Base-by-base conservation (phyloP, 2,888 invertebrate genomes). In the Ptycholaimellus sp. region DNA sequence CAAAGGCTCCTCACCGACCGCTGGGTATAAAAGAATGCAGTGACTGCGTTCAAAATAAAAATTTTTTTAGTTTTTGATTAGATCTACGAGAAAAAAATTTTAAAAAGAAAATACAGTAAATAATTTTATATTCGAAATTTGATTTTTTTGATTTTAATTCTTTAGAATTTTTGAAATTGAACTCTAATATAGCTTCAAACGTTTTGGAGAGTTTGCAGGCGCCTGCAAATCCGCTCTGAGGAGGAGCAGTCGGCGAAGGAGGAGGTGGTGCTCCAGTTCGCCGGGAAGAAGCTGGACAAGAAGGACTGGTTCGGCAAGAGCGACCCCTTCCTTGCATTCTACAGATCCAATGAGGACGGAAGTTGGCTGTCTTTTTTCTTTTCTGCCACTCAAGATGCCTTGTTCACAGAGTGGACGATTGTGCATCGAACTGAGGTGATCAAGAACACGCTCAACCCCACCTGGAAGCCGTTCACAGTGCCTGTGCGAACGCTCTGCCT, bases 391-490 rank as follows among this genome's bases (percentile, higher is more conserved):
- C 13, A 33, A 32, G n/a, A 20, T 21, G 17, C 5, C 7, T 17
- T 13, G n/a, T 27, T 35, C 35, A 9, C 16, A 17, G 30, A 13
- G n/a, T 21, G 39, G 9, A 46, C 44, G 9, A 32, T 55, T 19
- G 48, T 48, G 3, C 45, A 50, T 36, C 41, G 50, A n/a, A 68
- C 67, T 29, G 69, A 70, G 49, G 62, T 62, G 13, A 57, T 64
- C 34, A 64, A 61, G 48, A 64, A 61, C 41, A 65, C 64, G 9
- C 48, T 64, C 30, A 64, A 68, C 48, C 70, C 70, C 13, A 59
- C 57, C 5, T 70, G 70, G 69, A 56, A 57, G 40, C 51, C 61
- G 6, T 61, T 68, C 39, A 57, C 56, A 3, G 45, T 68, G 14
- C 54, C 62, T 19, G 54, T 64, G 1, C 52, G 64, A 30, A 51